Conservation (phyloP, 2,113 vertebrate species). For the Epinephelus fuscoguttatus region DNA sequence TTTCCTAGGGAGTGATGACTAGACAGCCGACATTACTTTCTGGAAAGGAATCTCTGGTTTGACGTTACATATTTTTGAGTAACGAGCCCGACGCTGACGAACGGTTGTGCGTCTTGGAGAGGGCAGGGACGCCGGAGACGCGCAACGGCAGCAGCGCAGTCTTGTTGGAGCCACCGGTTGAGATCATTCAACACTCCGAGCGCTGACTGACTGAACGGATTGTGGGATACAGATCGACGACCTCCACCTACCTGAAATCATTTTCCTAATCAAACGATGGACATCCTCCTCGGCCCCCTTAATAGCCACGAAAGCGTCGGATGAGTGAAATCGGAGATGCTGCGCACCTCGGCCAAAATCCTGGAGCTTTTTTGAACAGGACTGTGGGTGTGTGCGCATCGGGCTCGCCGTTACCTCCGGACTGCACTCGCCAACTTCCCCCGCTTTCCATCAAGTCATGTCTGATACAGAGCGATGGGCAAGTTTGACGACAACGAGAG, state of each 20-base stretch:
- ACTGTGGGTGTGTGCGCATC: constrained; percentile 63
- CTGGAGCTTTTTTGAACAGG: constrained; percentile 47
- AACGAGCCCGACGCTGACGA: constrained; percentile 55
- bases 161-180: constrained; percentile 46
- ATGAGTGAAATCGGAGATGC: constrained; percentile 50
- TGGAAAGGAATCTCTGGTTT: neutral
- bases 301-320: constrained; percentile 36
- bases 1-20: neutral
- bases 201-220: constrained; percentile 9
- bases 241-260: neutral
- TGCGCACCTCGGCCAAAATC: constrained; percentile 46
- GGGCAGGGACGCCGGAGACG: constrained; percentile 58
- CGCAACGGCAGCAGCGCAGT: constrained; percentile 52
- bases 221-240: constrained; percentile 26
- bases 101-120: constrained; percentile 69
- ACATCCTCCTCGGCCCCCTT: neutral
- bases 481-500: constrained; percentile 98
- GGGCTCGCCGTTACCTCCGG: constrained; percentile 65
- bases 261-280: constrained; percentile 25
- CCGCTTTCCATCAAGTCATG: constrained; percentile 89
- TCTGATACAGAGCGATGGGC: constrained; percentile 94
- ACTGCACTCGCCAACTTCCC: constrained; percentile 69
- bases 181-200: constrained; percentile 36
- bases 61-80: constrained; percentile 31
- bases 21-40: neutral